phyloP scores from a whole-genome alignment of 2,797 vertebrate genomes.

The Poeciliopsis paucimaculata region DNA sequence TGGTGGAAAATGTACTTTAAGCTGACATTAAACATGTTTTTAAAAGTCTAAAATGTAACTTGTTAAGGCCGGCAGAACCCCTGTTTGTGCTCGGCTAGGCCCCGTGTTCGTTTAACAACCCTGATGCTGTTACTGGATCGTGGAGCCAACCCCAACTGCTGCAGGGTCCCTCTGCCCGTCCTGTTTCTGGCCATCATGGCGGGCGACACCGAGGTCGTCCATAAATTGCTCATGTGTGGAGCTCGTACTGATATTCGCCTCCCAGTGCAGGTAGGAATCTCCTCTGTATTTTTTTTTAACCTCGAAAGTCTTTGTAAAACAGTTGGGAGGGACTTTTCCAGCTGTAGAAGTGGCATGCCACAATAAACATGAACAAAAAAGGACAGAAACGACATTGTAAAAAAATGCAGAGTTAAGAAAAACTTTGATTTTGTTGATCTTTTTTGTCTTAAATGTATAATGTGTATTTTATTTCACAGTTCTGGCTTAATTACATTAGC shows the following conservation, averaged over 20 bases:
- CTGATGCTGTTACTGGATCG: slow-evolving; percentile 81
- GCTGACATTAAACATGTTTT: no score
- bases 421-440: no score
- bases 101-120: slow-evolving; percentile 72
- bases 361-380: not conserved
- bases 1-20: no score
- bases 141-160: slow-evolving; percentile 87
- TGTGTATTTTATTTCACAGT: no score
- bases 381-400: not conserved
- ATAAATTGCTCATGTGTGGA: slow-evolving; percentile 80
- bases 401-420: not conserved
- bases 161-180: slow-evolving; percentile 79
- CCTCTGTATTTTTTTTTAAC: not conserved
- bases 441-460: no score
- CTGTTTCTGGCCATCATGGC: slow-evolving; percentile 88
- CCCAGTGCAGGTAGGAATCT: slow-evolving; percentile 72
- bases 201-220: slow-evolving; percentile 78
- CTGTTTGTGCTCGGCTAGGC: slow-evolving; percentile 61
- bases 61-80: no score
- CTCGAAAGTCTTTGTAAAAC: no score
- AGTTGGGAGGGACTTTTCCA: no score
- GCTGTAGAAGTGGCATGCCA: no score
- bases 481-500: no score
- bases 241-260: slow-evolving; percentile 82
- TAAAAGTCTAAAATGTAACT: no score